Percentiles rank a stretch among this genome's conserved stretches.
phyloP scores from a whole-genome alignment of 2,113 vertebrate species.

The Neopipo cinnamomea region DNA sequence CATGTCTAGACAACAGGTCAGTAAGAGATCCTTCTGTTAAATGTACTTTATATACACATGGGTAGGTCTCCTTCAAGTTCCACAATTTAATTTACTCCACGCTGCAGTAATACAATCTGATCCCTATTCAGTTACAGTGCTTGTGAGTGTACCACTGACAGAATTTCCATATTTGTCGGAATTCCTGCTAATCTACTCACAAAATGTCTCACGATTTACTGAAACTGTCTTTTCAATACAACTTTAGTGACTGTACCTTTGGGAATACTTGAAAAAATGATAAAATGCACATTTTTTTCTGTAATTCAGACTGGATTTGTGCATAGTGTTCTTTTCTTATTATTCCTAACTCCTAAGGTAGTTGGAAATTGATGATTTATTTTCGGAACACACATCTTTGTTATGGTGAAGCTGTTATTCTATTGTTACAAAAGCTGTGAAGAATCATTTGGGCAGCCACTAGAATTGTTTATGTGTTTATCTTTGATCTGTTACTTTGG shows the following conservation, averaged over 20 bases:
- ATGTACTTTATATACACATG: not conserved
- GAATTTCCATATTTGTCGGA: constrained; percentile 9
- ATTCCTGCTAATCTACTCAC: not conserved
- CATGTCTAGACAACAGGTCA: not conserved
- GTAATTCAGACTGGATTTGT: constrained; percentile 5
- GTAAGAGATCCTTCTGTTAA: not conserved
- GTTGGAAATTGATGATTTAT: not conserved
- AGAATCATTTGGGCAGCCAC: not conserved
- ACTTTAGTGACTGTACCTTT: not conserved
- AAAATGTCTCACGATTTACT: not conserved
- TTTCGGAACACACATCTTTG: not conserved
- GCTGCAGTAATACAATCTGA: constrained; percentile 8
- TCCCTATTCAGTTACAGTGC: not conserved
- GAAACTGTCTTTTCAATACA: not conserved
- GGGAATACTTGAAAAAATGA: not conserved
- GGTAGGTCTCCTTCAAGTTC: not conserved
- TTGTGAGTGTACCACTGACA: not conserved
- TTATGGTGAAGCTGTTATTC: not conserved
- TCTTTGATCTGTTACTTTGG: not conserved
- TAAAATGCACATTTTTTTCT: not conserved
- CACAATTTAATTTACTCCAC: constrained; percentile 35
- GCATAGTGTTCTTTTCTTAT: not conserved
- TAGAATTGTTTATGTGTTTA: not conserved
- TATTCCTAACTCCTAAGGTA: not conserved
- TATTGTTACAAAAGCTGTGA: not conserved